phyloP scores from a whole-genome alignment of 2,888 invertebrate genomes.

The Barypeithes pellucidus region DNA sequence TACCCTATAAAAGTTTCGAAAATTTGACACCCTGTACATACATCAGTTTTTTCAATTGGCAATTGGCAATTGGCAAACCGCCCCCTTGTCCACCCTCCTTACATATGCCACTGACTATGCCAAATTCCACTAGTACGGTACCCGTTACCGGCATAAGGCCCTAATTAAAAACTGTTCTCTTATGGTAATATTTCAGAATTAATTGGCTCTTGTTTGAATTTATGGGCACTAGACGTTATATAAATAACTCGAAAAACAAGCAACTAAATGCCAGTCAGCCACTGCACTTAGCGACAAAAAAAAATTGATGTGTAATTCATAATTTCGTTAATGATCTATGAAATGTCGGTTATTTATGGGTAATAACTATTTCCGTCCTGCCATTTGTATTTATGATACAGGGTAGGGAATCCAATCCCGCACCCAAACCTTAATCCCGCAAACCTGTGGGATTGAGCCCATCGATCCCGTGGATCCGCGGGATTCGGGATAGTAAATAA shows the following conservation, averaged over 20 bases:
- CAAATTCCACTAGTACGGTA: background rate
- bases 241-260: conserved; percentile 40
- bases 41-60: no score
- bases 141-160: conserved; percentile 10
- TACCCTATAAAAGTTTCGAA: no score
- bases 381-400: background rate
- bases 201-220: conserved; percentile 47
- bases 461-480: no score
- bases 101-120: background rate
- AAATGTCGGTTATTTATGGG: conserved; percentile 17
- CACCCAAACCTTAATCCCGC: no score
- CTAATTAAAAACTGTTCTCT: conserved; percentile 24
- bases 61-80: no score
- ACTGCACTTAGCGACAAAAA: conserved; percentile 26
- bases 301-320: conserved; percentile 5
- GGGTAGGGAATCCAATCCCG: no score
- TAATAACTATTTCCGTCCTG: background rate
- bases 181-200: conserved; percentile 42
- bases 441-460: no score
- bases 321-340: conserved; percentile 6
- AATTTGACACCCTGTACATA: no score
- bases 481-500: no score
- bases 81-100: no score
- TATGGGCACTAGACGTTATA: conserved; percentile 38
- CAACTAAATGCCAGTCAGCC: conserved; percentile 19